Conservation (phyloP, 2,113 vertebrate species). For the Paedocypris sp. region DNA sequence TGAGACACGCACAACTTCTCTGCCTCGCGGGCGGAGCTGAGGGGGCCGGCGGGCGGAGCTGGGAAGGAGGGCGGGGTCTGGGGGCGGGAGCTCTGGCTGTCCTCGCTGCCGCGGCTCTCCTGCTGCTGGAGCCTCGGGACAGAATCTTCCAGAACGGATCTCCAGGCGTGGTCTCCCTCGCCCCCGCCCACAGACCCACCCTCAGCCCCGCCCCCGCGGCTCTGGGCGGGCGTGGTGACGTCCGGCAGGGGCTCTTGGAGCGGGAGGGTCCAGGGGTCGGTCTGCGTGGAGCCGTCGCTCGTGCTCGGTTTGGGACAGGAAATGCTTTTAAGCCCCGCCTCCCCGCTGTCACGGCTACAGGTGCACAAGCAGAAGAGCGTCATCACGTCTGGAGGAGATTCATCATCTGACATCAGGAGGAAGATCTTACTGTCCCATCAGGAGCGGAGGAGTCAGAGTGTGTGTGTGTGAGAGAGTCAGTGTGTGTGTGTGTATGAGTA, state of each 20-base stretch:
- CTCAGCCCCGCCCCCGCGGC: slow-evolving; percentile 45
- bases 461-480: no score
- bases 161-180: slow-evolving; percentile 46
- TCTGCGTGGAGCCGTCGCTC: slow-evolving; percentile 56
- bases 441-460: no score
- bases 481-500: no score
- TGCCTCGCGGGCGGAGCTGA: slow-evolving; percentile 45
- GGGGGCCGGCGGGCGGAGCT: slow-evolving; percentile 38
- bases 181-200: slow-evolving; percentile 38
- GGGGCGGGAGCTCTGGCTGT: slow-evolving; percentile 29
- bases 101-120: slow-evolving; percentile 50
- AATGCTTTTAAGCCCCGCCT: slow-evolving; percentile 37
- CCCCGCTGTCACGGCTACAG: slow-evolving; percentile 48
- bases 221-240: slow-evolving; percentile 30
- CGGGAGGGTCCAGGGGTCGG: slow-evolving; percentile 37
- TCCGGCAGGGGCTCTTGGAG: slow-evolving; percentile 24
- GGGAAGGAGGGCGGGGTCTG: slow-evolving; percentile 38
- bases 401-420: background rate
- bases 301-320: slow-evolving; percentile 33
- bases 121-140: slow-evolving; percentile 50
- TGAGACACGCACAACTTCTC: slow-evolving; percentile 64
- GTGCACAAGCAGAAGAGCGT: slow-evolving; percentile 23
- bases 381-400: background rate
- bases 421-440: no score
- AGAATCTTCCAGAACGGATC: slow-evolving; percentile 49